Conservation (phyloP, 2,113 vertebrate species). For the Cettia cetti region DNA sequence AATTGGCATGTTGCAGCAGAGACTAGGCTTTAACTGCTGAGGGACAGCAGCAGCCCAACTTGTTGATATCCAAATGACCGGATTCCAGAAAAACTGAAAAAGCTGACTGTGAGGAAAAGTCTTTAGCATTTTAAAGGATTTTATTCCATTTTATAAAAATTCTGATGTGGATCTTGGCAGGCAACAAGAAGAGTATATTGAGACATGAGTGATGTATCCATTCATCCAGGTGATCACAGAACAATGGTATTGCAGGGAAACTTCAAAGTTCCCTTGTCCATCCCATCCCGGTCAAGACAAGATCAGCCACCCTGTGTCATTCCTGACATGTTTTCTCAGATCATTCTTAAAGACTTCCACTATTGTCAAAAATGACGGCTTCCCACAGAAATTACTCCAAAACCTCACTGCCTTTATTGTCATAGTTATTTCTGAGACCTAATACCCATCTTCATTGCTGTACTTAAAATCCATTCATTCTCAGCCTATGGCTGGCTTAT, state of each 20-base stretch:
- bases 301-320: not conserved
- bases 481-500: not conserved
- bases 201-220: not conserved
- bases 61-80: conserved; percentile 82
- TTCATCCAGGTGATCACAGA: not conserved
- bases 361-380: not conserved
- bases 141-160: conserved; percentile 31
- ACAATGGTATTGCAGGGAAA: not conserved
- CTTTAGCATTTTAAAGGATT: conserved; percentile 70
- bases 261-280: not conserved
- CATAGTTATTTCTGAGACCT: not conserved
- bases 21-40: conserved; percentile 80
- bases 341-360: not conserved
- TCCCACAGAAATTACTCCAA: not conserved
- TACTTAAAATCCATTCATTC: not conserved
- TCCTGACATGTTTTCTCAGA: not conserved
- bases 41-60: conserved; percentile 79
- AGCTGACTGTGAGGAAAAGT: conserved; percentile 79
- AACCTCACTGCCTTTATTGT: not conserved
- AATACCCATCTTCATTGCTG: not conserved
- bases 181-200: not conserved
- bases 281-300: not conserved
- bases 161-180: conserved; percentile 26
- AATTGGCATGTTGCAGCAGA: conserved; percentile 80
- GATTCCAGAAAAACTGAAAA: conserved; percentile 85